phyloP scores from a whole-genome alignment of 2,113 vertebrate species.

The Alaudala cheleensis region DNA sequence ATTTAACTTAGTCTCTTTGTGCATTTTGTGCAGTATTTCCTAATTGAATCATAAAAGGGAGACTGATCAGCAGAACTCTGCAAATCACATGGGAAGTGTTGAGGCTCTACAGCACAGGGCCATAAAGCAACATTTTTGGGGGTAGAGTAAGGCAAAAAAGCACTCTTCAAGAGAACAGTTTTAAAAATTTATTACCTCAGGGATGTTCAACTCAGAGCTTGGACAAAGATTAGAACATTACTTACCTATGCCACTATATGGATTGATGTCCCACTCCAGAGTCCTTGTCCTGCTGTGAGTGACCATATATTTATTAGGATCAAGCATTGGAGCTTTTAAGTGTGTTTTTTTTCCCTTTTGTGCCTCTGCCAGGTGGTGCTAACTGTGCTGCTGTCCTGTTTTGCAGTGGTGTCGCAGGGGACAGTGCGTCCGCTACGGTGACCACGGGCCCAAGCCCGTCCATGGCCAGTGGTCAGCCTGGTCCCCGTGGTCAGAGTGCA shows the following conservation, averaged over 20 bases:
- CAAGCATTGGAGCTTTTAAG: neutral
- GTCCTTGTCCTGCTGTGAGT: neutral
- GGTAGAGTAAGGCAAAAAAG: neutral
- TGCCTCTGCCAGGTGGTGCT: neutral
- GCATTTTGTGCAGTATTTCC: neutral
- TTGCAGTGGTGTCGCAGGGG: slow-evolving; percentile 96
- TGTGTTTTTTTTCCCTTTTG: neutral
- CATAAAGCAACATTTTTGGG: neutral
- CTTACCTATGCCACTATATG: neutral
- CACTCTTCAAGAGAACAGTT: neutral
- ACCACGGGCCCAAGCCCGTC: slow-evolving; percentile 86
- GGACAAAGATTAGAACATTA: neutral
- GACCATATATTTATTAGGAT: neutral
- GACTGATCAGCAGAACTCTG: neutral
- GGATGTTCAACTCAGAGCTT: neutral
- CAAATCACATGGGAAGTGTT: neutral
- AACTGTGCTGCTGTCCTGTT: neutral
- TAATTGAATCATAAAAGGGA: neutral
- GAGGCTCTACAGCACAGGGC: neutral
- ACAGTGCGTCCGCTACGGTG: slow-evolving; percentile 91
- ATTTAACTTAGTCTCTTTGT: neutral
- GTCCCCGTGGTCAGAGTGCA: slow-evolving; percentile 93
- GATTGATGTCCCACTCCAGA: neutral
- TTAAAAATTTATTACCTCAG: neutral
- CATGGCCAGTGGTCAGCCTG: slow-evolving; percentile 93